Conservation (phyloP, 1,140 invertebrate species). For the Calliphora vicina region DNA sequence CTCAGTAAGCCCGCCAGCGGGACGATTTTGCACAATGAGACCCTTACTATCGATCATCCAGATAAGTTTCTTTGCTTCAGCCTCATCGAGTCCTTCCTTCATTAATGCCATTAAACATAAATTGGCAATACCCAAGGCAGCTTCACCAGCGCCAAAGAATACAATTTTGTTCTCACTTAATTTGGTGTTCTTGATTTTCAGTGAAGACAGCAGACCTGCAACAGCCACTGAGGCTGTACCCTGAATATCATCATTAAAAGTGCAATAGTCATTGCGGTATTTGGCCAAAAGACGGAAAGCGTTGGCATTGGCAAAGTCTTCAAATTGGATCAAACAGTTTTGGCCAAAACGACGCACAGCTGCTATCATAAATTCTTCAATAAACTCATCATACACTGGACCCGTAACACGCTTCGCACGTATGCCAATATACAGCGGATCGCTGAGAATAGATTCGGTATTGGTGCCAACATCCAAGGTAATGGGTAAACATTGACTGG, state of each 20-base stretch:
- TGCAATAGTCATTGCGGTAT: slow-evolving; percentile 87
- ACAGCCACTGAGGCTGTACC: slow-evolving; percentile 91
- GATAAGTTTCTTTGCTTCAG: slow-evolving; percentile 76
- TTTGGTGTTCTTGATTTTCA: slow-evolving; percentile 78
- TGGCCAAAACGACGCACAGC: slow-evolving; percentile 84
- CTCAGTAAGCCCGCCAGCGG: slow-evolving; percentile 75
- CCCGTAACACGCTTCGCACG: slow-evolving; percentile 83
- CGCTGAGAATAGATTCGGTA: slow-evolving; percentile 81
- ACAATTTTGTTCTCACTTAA: slow-evolving; percentile 85
- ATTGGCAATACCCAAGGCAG: slow-evolving; percentile 86
- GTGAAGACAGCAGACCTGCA: slow-evolving; percentile 86
- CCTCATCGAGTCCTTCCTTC: slow-evolving; percentile 76
- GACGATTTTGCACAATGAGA: slow-evolving; percentile 79
- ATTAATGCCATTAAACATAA: slow-evolving; percentile 89
- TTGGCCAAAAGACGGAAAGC: slow-evolving; percentile 87
- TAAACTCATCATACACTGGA: slow-evolving; percentile 85
- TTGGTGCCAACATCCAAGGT: slow-evolving; percentile 94
- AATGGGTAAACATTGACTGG: slow-evolving; percentile 87
- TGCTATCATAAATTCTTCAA: slow-evolving; percentile 98
- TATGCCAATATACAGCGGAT: slow-evolving; percentile 93
- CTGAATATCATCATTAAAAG: slow-evolving; percentile 97
- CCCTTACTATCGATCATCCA: slow-evolving; percentile 77
- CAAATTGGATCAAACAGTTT: slow-evolving; percentile 88
- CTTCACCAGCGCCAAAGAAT: slow-evolving; percentile 93
- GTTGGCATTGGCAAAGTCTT: slow-evolving; percentile 93